Percentiles rank a stretch among this genome's conserved stretches.
These are phyloP conservation scores for Copidosoma floridanum DNA, from an alignment of 1,140 invertebrate species.

Conservation along the genomic window DNA sequence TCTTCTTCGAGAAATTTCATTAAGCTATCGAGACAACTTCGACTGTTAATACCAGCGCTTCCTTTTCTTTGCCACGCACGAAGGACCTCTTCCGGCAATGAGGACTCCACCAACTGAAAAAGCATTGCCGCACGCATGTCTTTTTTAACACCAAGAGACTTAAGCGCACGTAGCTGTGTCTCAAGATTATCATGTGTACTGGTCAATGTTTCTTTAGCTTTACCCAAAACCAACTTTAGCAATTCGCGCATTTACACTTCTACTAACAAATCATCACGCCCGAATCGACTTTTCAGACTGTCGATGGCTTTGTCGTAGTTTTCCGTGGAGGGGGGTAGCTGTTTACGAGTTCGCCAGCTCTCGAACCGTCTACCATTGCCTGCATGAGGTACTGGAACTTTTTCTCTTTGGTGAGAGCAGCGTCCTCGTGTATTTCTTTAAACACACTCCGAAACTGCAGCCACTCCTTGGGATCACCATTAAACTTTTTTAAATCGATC, in stretches of 20 bases:
- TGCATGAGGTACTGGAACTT: slow-evolving; percentile 40
- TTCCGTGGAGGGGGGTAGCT: slow-evolving; percentile 9
- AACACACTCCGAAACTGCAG: slow-evolving; percentile 46
- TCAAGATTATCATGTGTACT: slow-evolving; percentile 36
- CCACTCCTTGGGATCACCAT: slow-evolving; percentile 29
- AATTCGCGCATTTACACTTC: slow-evolving; percentile 37
- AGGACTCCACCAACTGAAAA: slow-evolving; percentile 42
- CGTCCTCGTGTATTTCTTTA: slow-evolving; percentile 43
- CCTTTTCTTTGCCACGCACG: slow-evolving; percentile 31
- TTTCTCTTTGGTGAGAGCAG: slow-evolving; percentile 30
- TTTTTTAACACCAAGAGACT: slow-evolving; percentile 36
- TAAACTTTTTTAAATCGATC: not conserved
- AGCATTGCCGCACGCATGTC: slow-evolving; percentile 39
- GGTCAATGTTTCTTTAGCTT: not conserved
- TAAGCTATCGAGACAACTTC: slow-evolving; percentile 16
- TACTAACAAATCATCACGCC: slow-evolving; percentile 31
- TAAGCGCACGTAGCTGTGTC: slow-evolving; percentile 36
- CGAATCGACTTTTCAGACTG: slow-evolving; percentile 27
- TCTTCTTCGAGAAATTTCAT: slow-evolving; percentile 34
- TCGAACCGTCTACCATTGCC: slow-evolving; percentile 18
- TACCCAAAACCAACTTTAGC: slow-evolving; percentile 29
- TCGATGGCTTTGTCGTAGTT: slow-evolving; percentile 26
- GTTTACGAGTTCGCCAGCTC: slow-evolving; percentile 23
- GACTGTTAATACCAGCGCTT: not conserved
- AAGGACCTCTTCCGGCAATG: slow-evolving; percentile 42